phyloP scores from a whole-genome alignment of 2,113 vertebrate species.

The Heterochromis multidens region DNA sequence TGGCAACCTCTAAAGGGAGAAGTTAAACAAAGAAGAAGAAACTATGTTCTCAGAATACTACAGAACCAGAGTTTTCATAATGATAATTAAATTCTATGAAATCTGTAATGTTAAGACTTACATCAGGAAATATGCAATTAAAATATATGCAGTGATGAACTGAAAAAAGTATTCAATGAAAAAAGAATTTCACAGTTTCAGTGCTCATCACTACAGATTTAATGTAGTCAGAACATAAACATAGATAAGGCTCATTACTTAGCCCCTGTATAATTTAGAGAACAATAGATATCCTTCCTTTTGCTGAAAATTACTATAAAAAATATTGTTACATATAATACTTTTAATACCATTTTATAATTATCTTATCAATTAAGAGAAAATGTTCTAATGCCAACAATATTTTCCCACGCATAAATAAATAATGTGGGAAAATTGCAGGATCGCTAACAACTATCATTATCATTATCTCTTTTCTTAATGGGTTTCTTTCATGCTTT shows the following conservation, averaged over 20 bases:
- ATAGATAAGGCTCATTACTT: neutral
- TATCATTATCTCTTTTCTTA: neutral
- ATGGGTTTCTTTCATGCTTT: neutral
- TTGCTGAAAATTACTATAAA: neutral
- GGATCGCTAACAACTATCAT: neutral
- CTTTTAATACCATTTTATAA: neutral
- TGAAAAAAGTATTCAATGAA: neutral
- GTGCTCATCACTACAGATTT: neutral
- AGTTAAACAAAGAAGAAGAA: too few relatives aligned
- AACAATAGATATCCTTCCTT: neutral
- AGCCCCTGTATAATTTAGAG: neutral
- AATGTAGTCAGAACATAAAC: neutral
- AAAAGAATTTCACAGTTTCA: neutral
- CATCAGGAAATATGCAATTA: neutral
- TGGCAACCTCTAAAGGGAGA: too few relatives aligned
- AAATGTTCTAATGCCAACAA: neutral
- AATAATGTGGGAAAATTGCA: neutral
- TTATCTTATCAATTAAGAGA: neutral
- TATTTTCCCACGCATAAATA: neutral
- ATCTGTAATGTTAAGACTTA: neutral
- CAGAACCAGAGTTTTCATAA: neutral
- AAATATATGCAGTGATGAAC: too few relatives aligned
- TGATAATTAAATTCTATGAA: neutral
- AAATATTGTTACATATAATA: neutral
- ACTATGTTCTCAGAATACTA: neutral